These are phyloP conservation scores for Lobophora halterata DNA, from an alignment of 2,888 invertebrate species.

Conservation along the genomic window DNA sequence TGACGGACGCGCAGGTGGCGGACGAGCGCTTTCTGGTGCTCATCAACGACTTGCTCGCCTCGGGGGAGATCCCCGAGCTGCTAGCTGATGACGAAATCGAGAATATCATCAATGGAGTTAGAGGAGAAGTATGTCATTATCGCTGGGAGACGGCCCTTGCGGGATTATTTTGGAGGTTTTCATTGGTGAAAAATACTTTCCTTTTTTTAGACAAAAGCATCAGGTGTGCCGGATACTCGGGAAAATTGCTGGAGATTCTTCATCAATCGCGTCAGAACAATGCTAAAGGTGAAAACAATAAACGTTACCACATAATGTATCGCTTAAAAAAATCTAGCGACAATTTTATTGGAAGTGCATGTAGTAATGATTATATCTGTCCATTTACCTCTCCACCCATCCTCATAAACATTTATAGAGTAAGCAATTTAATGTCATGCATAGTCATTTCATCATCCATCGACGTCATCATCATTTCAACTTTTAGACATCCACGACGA, in stretches of 20 bases:
- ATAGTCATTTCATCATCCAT: too few relatives aligned
- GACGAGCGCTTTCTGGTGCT: slow-evolving; percentile 95
- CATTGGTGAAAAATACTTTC: slow-evolving; percentile 3
- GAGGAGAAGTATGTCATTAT: slow-evolving; percentile 81
- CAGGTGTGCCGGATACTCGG: slow-evolving; percentile 90
- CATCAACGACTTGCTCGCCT: slow-evolving; percentile 95
- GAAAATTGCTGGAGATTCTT: slow-evolving; percentile 98
- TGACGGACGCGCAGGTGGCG: slow-evolving; percentile 96
- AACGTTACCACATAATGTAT: background rate
- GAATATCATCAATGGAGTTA: slow-evolving; percentile 88
- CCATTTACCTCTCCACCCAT: too few relatives aligned
- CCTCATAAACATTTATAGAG: too few relatives aligned
- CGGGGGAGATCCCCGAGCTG: slow-evolving; percentile 95
- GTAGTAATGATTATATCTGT: too few relatives aligned
- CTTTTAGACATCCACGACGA: too few relatives aligned
- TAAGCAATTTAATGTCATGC: too few relatives aligned
- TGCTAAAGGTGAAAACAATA: slow-evolving; percentile 77
- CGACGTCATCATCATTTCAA: too few relatives aligned
- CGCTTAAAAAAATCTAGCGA: too few relatives aligned
- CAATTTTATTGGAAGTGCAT: too few relatives aligned
- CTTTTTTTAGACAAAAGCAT: slow-evolving; percentile 84
- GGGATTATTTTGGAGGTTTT: background rate
- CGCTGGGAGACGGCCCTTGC: too few relatives aligned
- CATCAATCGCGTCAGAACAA: slow-evolving; percentile 91
- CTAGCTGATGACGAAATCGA: slow-evolving; percentile 95